These are phyloP conservation scores for Galleria mellonella DNA, from an alignment of 1,140 invertebrate species.

Conservation along the genomic window DNA sequence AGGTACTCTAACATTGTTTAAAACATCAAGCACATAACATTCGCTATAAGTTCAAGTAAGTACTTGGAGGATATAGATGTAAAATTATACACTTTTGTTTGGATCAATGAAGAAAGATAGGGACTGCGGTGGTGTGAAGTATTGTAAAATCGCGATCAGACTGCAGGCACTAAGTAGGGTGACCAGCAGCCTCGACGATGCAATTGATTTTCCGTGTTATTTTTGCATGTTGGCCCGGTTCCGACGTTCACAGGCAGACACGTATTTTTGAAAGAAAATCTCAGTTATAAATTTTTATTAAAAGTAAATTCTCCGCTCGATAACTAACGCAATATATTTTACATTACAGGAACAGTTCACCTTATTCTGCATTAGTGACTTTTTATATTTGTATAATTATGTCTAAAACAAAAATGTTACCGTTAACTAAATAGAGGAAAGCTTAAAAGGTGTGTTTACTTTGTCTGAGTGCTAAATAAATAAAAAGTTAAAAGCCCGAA, in stretches of 20 bases:
- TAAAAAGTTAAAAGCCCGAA: slow-evolving; percentile 6
- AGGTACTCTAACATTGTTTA: slow-evolving; percentile 4
- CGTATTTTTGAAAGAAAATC: background rate
- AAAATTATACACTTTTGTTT: too few relatives aligned
- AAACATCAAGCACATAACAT: slow-evolving; percentile 3
- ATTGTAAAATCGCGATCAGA: slow-evolving; percentile 34
- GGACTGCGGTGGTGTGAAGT: slow-evolving; percentile 21
- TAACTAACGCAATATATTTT: too few relatives aligned
- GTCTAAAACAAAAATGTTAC: too few relatives aligned
- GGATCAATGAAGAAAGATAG: too few relatives aligned
- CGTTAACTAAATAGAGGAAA: too few relatives aligned
- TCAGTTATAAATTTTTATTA: too few relatives aligned
- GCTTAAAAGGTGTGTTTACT: background rate
- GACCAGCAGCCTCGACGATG: slow-evolving; percentile 30
- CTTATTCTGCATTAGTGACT: too few relatives aligned
- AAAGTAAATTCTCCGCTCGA: too few relatives aligned
- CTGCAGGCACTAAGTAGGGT: slow-evolving; percentile 32
- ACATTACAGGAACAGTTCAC: too few relatives aligned
- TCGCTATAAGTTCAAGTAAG: slow-evolving; percentile 1
- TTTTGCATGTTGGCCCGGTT: slow-evolving; percentile 49
- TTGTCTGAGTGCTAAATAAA: slow-evolving; percentile 3
- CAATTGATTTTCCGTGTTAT: slow-evolving; percentile 62
- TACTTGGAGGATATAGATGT: too few relatives aligned
- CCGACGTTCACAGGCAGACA: slow-evolving; percentile 4
- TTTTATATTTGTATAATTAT: too few relatives aligned